Conservation (phyloP, 2,113 vertebrate genomes). For the Marcusenius ussheri region DNA sequence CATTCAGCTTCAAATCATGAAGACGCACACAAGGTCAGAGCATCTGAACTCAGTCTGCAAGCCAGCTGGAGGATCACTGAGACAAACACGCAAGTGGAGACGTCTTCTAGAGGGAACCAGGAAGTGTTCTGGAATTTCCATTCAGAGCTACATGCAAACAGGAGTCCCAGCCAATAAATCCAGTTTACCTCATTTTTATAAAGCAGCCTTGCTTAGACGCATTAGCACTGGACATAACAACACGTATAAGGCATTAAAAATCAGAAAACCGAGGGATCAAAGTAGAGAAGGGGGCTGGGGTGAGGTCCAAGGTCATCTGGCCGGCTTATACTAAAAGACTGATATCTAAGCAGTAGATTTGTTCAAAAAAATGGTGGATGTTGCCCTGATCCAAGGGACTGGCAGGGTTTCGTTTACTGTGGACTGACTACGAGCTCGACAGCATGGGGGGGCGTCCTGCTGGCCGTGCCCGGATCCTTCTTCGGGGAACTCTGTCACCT, state of each 20-base stretch:
- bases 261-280: background rate
- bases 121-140: background rate
- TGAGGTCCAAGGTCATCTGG: background rate
- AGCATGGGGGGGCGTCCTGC: background rate
- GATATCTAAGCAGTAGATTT: background rate
- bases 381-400: too few relatives aligned
- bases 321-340: background rate
- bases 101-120: background rate
- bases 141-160: too few relatives aligned
- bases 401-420: background rate
- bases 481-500: constrained; percentile 31
- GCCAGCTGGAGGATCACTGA: background rate
- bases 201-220: background rate
- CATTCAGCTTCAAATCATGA: constrained; percentile 1
- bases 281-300: background rate
- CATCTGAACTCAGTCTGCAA: background rate
- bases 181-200: background rate
- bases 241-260: background rate
- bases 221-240: background rate
- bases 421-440: too few relatives aligned
- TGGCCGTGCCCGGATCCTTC: background rate
- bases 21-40: background rate
- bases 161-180: too few relatives aligned
- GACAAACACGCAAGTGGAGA: background rate
- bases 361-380: too few relatives aligned